phyloP scores from a whole-genome alignment of 1,140 invertebrate genomes.

The Cydia strobilella region DNA sequence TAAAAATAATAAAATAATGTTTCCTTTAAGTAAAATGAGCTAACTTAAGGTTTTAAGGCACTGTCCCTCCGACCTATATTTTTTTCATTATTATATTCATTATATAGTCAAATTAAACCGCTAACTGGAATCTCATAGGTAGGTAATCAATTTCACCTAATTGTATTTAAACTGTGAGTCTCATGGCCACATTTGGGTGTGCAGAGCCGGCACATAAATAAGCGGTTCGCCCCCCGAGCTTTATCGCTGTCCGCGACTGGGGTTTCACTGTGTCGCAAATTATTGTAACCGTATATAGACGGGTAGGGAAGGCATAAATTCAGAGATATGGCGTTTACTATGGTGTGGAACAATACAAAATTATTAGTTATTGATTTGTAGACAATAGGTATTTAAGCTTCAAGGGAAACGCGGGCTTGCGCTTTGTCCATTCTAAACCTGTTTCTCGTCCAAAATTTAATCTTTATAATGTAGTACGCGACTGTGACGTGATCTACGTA shows the following conservation, averaged over 20 bases:
- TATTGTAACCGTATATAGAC: slow-evolving; percentile 23
- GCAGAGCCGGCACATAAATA: slow-evolving; percentile 26
- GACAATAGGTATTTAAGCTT: no score
- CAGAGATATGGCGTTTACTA: slow-evolving; percentile 1
- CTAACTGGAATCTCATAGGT: background rate
- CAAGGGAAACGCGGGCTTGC: no score
- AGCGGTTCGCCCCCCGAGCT: slow-evolving; percentile 10
- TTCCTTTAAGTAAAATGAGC: no score
- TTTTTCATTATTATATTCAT: no score
- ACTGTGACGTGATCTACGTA: no score
- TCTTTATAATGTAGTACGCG: no score
- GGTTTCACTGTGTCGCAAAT: slow-evolving; percentile 23
- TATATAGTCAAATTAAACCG: background rate
- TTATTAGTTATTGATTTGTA: background rate
- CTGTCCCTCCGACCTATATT: no score
- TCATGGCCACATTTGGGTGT: slow-evolving; percentile 26
- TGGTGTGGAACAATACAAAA: background rate
- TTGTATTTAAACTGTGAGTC: slow-evolving; percentile 16
- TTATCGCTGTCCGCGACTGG: slow-evolving; percentile 28
- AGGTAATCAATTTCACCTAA: slow-evolving; percentile 1
- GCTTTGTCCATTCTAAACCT: no score
- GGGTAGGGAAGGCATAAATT: slow-evolving; percentile 19
- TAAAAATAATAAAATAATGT: no score
- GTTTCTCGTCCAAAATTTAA: no score
- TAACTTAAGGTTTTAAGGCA: no score